These are phyloP conservation scores for Rhadina sibilatrix DNA, from an alignment of 2,113 vertebrate species.

Conservation along the genomic window DNA sequence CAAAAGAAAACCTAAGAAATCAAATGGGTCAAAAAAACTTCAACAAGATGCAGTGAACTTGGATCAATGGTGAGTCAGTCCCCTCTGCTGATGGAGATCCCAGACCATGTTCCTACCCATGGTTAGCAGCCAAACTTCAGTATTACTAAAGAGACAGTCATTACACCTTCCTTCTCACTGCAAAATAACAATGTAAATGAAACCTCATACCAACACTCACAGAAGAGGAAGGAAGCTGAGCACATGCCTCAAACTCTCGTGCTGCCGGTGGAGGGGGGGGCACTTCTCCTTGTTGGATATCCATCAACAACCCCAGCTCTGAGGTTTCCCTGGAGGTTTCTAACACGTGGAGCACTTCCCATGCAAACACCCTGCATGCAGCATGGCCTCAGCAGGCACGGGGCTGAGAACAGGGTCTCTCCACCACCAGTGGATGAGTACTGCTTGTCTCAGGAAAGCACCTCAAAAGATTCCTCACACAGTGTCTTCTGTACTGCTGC, in stretches of 20 bases:
- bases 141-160: not conserved
- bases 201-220: not conserved
- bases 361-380: not conserved
- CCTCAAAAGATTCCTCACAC: not conserved
- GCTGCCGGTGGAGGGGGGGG: accelerated
- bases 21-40: conserved; percentile 43
- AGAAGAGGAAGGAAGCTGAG: conserved; percentile 40
- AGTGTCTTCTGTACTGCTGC: not conserved
- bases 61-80: not conserved
- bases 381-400: accelerated
- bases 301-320: not conserved
- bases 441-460: not conserved
- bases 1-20: conserved; percentile 47
- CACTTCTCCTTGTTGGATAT: not conserved
- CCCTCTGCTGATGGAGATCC: conserved; percentile 7
- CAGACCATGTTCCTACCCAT: not conserved
- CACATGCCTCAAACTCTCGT: not conserved
- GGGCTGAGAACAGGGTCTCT: not conserved
- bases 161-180: not conserved
- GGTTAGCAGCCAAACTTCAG: not conserved
- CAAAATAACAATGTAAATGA: conserved; percentile 20
- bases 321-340: not conserved
- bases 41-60: not conserved
- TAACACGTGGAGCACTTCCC: not conserved
- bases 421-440: accelerated